Conservation (phyloP, 2,888 invertebrate species). For the Dendrolimus houi region DNA sequence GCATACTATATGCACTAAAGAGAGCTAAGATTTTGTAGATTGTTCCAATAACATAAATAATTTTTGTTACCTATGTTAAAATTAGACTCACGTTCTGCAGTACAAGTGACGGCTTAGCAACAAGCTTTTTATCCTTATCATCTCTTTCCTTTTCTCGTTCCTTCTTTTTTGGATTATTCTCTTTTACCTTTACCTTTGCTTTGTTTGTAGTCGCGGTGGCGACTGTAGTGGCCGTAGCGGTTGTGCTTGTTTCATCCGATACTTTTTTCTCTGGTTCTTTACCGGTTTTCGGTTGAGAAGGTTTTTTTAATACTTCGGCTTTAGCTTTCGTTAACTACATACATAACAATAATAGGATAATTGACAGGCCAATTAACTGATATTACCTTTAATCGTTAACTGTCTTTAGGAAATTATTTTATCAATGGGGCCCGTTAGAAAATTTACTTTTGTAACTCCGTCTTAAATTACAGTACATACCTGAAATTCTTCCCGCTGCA, state of each 20-base stretch:
- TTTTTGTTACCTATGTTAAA: not conserved
- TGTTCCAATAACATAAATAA: too few relatives aligned
- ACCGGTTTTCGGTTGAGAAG: constrained; percentile 47
- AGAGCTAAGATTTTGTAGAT: too few relatives aligned
- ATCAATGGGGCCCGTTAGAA: too few relatives aligned
- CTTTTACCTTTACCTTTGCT: constrained; percentile 28
- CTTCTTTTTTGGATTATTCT: constrained; percentile 25
- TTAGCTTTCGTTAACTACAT: constrained; percentile 70
- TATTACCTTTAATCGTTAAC: too few relatives aligned
- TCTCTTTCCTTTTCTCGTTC: constrained; percentile 29
- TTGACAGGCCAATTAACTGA: too few relatives aligned
- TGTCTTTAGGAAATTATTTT: too few relatives aligned
- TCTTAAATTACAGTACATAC: constrained; percentile 28
- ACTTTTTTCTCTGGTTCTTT: constrained; percentile 50
- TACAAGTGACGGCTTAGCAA: constrained; percentile 28
- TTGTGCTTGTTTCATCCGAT: constrained; percentile 32
- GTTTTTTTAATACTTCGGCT: constrained; percentile 74
- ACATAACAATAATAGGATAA: too few relatives aligned
- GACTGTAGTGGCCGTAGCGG: constrained; percentile 18
- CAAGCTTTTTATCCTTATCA: constrained; percentile 32
- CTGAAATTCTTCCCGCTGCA: constrained; percentile 82
- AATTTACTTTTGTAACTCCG: too few relatives aligned
- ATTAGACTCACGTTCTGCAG: constrained; percentile 27
- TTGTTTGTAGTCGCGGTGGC: constrained; percentile 34
- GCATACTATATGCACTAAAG: too few relatives aligned